Percentiles rank a stretch among this genome's conserved stretches.
phyloP scores from a whole-genome alignment of 2,888 invertebrate species.

The Mycalesis mineus region DNA sequence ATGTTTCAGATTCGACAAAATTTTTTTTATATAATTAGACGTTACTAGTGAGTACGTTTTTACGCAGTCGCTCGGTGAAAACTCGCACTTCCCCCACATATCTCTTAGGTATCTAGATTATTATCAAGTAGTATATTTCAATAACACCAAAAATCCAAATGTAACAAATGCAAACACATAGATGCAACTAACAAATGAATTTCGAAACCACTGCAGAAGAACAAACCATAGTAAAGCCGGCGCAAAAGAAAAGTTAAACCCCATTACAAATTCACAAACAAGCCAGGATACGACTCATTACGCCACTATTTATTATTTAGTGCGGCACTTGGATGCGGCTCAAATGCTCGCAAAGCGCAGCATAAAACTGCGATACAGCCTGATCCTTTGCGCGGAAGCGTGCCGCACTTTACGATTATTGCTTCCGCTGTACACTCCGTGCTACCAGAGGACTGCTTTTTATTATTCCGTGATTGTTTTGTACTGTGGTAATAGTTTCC shows the following conservation, averaged over 20 bases:
- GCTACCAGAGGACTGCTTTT: conserved; percentile 45
- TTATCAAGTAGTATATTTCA: too few relatives aligned
- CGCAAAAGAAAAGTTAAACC: conserved; percentile 3
- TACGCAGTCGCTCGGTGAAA: too few relatives aligned
- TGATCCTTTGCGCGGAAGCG: conserved; percentile 45
- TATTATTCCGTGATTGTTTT: conserved; percentile 37
- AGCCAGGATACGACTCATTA: conserved; percentile 32
- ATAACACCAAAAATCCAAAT: too few relatives aligned
- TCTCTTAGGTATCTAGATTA: too few relatives aligned
- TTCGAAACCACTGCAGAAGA: background rate
- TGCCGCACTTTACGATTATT: conserved; percentile 63
- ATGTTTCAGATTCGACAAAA: too few relatives aligned
- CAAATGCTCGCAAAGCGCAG: conserved; percentile 50
- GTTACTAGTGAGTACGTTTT: too few relatives aligned
- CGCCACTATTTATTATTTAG: conserved; percentile 34
- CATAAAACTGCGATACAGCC: conserved; percentile 45
- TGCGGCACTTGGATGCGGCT: conserved; percentile 49
- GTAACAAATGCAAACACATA: too few relatives aligned
- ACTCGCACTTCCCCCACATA: too few relatives aligned
- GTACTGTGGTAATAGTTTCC: too few relatives aligned
- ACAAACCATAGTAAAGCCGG: background rate
- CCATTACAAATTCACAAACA: conserved; percentile 21
- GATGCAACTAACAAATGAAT: too few relatives aligned
- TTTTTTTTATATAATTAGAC: too few relatives aligned
- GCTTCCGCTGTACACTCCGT: conserved; percentile 53